A percentile compares a stretch with the other conserved stretches of the same genome.
Conservation (phyloP, 2,888 invertebrate genomes). For the Melanargia galathea region DNA sequence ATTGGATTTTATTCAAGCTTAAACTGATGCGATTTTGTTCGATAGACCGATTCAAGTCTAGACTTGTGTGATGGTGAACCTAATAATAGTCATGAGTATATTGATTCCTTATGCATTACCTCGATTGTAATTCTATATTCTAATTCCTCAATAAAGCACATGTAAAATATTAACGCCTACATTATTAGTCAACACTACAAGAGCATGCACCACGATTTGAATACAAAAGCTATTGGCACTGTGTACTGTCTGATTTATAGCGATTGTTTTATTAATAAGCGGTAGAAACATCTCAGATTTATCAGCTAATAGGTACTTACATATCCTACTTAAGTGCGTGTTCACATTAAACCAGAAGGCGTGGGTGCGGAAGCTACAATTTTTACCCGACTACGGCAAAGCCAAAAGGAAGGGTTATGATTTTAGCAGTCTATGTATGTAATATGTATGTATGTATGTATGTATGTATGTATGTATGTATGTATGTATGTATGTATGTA, state of each 20-base stretch:
- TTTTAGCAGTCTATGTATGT: too few species aligned
- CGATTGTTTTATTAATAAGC: conserved; percentile 37
- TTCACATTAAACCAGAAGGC: too few species aligned
- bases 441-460: too few species aligned
- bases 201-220: conserved; percentile 32
- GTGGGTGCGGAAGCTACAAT: too few species aligned
- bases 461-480: too few species aligned
- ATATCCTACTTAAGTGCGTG: background rate
- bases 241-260: conserved; percentile 26
- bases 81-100: conserved; percentile 18
- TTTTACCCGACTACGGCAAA: too few species aligned
- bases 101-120: conserved; percentile 15
- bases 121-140: conserved; percentile 23
- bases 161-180: conserved; percentile 36
- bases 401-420: too few species aligned
- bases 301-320: background rate
- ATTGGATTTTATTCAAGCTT: background rate
- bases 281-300: background rate
- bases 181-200: conserved; percentile 35
- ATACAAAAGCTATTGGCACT: conserved; percentile 35
- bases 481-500: too few species aligned
- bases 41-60: conserved; percentile 6
- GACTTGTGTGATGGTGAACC: background rate
- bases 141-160: conserved; percentile 22
- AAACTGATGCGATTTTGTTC: too few species aligned